Conservation (phyloP, 2,113 vertebrate species). For the Crocuta crocuta region DNA sequence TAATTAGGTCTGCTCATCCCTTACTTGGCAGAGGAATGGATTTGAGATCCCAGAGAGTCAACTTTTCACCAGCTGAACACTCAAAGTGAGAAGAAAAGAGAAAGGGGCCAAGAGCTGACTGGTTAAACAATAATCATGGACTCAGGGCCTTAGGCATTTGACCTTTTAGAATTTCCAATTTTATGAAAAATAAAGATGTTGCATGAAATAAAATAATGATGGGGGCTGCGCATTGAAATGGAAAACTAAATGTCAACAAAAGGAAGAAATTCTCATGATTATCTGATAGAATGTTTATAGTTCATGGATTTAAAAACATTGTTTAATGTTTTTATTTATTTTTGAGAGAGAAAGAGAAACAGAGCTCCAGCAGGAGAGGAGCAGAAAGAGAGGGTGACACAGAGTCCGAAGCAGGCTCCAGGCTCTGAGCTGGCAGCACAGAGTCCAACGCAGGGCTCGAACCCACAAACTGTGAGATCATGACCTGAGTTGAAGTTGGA, state of each 20-base stretch:
- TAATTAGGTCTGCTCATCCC: slow-evolving; percentile 68
- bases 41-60: slow-evolving; percentile 58
- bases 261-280: not conserved
- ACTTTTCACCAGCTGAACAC: slow-evolving; percentile 54
- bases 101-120: slow-evolving; percentile 24
- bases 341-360: too few species aligned
- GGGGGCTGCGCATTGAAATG: not conserved
- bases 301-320: not conserved
- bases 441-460: too few species aligned
- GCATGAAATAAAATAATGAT: not conserved
- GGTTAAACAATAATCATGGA: slow-evolving; percentile 57
- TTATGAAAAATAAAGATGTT: slow-evolving; percentile 49
- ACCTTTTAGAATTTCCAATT: slow-evolving; percentile 38
- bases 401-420: too few species aligned
- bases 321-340: too few species aligned
- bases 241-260: slow-evolving; percentile 36
- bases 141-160: slow-evolving; percentile 10
- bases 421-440: too few species aligned
- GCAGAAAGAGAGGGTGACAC: too few species aligned
- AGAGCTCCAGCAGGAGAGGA: too few species aligned
- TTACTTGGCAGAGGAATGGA: slow-evolving; percentile 68
- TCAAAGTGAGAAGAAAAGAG: slow-evolving; percentile 63
- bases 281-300: not conserved
- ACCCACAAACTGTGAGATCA: too few species aligned
- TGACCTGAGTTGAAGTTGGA: too few species aligned